Percentiles rank a stretch among this genome's conserved stretches.
phyloP scores from a whole-genome alignment of 1,140 invertebrate genomes.

The Odontomachus brunneus region DNA sequence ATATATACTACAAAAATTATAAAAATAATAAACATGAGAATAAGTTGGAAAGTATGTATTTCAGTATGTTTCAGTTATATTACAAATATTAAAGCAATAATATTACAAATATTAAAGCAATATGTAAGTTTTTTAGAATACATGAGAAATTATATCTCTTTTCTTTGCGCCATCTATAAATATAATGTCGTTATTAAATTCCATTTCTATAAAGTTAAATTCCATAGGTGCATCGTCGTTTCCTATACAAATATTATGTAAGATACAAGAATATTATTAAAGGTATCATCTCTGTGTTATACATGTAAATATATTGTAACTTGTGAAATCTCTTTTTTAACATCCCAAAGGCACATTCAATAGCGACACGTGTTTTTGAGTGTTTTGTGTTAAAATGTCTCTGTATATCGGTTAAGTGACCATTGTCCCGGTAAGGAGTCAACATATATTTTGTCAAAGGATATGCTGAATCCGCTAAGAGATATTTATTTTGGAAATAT shows the following conservation, averaged over 20 bases:
- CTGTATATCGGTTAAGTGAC: conserved; percentile 30
- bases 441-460: conserved; percentile 24
- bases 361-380: too few species aligned
- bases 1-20: too few species aligned
- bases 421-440: conserved; percentile 43
- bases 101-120: too few species aligned
- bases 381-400: too few species aligned
- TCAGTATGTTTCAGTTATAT: neutral
- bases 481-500: conserved; percentile 43
- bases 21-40: too few species aligned
- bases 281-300: too few species aligned
- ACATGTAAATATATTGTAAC: too few species aligned
- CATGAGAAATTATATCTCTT: conserved; percentile 14
- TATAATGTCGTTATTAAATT: conserved; percentile 19
- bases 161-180: neutral
- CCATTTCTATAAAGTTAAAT: conserved; percentile 29
- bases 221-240: conserved; percentile 39
- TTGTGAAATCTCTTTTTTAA: too few species aligned
- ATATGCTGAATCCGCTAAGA: conserved; percentile 45
- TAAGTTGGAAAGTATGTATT: neutral
- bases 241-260: conserved; percentile 13
- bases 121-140: conserved; percentile 16
- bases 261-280: too few species aligned
- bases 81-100: neutral
- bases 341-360: too few species aligned